Base-by-base conservation (phyloP, 2,888 invertebrate species). In the Melanophora roralis region DNA sequence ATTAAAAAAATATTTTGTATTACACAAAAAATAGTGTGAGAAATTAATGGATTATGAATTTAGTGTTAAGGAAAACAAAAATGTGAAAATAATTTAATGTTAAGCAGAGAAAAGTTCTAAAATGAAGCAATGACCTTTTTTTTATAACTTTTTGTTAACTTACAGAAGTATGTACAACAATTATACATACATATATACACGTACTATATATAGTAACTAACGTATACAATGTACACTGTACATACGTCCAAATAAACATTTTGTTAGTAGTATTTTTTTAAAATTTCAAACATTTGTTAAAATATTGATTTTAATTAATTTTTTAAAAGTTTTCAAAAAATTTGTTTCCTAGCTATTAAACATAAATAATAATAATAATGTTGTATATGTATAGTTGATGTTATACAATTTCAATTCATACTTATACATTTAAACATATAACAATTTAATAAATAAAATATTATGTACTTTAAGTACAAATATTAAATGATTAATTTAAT, bases 401-500 rank as follows among this genome's bases (percentile, higher is more conserved):
- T 16, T 45, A 9, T 19, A 19, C 45, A 19, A 45, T 45, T 45
- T 1, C 16, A 43, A 43, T 16, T 9, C 14, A 21, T 43, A 60
- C 32, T 32, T 34, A 60, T 16, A 62, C 12, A 19, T 47, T 47
- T 27, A 38, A 2, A 32, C 2, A 34, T 34, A 8, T 19, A 47
- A 11, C 23, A 36, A 16, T 12, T 16, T 11, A 49, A 40, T 57
- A 57, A 73, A 57, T 57, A 65, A 57, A 57, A 27, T 38, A 40
- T 73, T 59, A 16, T 51, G 51, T 59, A 60, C 65, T 59, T 74
- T 43, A 43, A 74, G 65, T 59, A 74, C 59, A 67, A 40, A 21
- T 49, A 5, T 49, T 23, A 23, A 27, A 27, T 5, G 6, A 49
- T 9, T 49, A 6, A 12, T 12, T 9, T 49, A 5, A 9, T 38